A percentile compares a stretch with the other conserved stretches of the same genome.
phyloP scores from a whole-genome alignment of 2,797 vertebrate species.

The Neomorphus geoffroyi region DNA sequence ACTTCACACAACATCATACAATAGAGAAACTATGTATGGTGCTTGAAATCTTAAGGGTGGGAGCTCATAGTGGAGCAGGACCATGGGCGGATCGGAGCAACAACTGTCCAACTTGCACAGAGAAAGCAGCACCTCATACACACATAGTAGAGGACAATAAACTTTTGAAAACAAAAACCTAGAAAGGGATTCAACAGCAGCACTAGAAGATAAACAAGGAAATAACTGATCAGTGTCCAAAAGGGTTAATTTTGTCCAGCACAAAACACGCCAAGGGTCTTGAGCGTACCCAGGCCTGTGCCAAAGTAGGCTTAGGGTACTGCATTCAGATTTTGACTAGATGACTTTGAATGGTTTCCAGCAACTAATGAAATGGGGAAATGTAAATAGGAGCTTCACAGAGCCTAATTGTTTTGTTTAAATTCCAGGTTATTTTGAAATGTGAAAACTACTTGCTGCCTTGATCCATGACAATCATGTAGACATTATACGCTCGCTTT shows the following conservation, averaged over 20 bases:
- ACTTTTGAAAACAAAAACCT: not conserved
- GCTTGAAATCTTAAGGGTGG: not conserved
- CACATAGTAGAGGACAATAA: not conserved
- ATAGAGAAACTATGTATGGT: conserved; percentile 2
- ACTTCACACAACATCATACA: conserved; percentile 1
- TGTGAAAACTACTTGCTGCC: not conserved
- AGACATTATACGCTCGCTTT: not conserved
- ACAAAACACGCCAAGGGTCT: not conserved
- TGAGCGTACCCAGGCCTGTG: not conserved
- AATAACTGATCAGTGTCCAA: not conserved
- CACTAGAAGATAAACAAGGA: not conserved
- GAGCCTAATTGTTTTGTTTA: not conserved
- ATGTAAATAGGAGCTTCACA: not conserved
- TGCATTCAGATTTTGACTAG: not conserved
- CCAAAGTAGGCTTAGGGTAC: not conserved
- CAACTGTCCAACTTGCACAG: not conserved
- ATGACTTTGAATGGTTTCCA: not conserved
- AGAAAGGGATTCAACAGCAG: not conserved
- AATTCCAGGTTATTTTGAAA: conserved; percentile 51
- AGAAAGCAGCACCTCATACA: not conserved
- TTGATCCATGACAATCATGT: conserved; percentile 19
- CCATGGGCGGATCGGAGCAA: not conserved
- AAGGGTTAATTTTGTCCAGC: not conserved
- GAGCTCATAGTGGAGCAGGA: not conserved
- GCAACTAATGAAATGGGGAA: not conserved